These are phyloP conservation scores for Paraescarpia echinospica DNA, from an alignment of 1,140 invertebrate genomes.

Conservation along the genomic window DNA sequence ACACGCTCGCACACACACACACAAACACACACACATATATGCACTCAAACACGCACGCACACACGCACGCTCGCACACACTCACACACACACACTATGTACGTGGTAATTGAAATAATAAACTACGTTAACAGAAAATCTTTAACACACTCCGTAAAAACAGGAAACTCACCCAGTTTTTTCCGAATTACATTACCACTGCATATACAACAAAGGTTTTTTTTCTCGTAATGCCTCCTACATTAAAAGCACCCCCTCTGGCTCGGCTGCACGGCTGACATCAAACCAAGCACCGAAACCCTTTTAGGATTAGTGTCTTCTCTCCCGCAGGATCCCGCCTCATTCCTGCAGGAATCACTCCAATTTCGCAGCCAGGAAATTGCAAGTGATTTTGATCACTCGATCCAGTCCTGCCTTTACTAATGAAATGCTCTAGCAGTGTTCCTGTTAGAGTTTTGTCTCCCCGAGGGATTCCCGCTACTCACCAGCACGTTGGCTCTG, in stretches of 20 bases:
- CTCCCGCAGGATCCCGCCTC: neutral
- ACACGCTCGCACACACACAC: too few relatives aligned
- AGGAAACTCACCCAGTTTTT: neutral
- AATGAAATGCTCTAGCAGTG: slow-evolving; percentile 1
- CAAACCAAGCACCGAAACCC: neutral
- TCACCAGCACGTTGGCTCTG: neutral
- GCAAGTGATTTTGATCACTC: neutral
- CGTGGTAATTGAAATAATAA: neutral
- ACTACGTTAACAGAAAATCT: neutral
- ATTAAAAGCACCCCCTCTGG: neutral
- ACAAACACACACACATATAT: too few relatives aligned
- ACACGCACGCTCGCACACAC: neutral
- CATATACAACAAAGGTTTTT: neutral
- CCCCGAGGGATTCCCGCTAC: neutral
- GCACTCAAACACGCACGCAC: neutral
- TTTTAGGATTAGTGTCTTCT: neutral
- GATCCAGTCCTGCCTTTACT: neutral
- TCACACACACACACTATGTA: neutral
- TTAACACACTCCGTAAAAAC: neutral
- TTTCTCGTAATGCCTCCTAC: neutral
- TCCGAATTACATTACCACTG: neutral
- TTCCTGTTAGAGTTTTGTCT: neutral
- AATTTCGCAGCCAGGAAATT: slow-evolving; percentile 5
- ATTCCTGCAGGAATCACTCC: neutral
- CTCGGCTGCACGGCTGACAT: neutral